Conservation (phyloP, 2,797 vertebrate genomes). For the Esox masquinongy region DNA sequence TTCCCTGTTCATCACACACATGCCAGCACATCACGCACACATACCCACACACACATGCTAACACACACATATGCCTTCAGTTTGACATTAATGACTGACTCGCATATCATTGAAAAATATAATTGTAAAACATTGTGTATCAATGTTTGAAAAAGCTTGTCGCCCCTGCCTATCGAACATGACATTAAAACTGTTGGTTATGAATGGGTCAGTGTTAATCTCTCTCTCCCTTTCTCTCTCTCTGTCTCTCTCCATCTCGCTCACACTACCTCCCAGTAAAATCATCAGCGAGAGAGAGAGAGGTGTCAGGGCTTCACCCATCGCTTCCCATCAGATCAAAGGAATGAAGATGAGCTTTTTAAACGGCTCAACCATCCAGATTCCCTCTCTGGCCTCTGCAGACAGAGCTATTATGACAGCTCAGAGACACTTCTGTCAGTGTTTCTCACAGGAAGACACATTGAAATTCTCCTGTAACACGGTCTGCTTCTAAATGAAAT, state of each 20-base stretch:
- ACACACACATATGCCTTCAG: background rate
- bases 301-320: constrained; percentile 30
- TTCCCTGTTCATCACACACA: constrained; percentile 33
- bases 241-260: background rate
- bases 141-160: background rate
- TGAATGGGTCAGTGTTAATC: background rate
- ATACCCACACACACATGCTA: background rate
- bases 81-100: background rate
- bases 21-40: constrained; percentile 26
- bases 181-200: background rate
- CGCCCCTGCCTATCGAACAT: background rate
- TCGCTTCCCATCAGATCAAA: constrained; percentile 51
- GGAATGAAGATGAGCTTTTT: constrained; percentile 48
- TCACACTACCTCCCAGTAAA: background rate
- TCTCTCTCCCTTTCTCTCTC: background rate
- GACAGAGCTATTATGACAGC: constrained; percentile 39
- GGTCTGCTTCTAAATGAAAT: constrained; percentile 43
- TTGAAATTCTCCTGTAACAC: constrained; percentile 40
- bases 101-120: no score
- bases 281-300: constrained; percentile 25
- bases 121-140: no score
- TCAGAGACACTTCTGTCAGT: constrained; percentile 35
- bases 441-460: constrained; percentile 35
- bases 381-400: constrained; percentile 12
- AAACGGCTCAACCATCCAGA: constrained; percentile 40